These are phyloP conservation scores for Empis livida DNA, from an alignment of 2,888 invertebrate species.

Conservation along the genomic window DNA sequence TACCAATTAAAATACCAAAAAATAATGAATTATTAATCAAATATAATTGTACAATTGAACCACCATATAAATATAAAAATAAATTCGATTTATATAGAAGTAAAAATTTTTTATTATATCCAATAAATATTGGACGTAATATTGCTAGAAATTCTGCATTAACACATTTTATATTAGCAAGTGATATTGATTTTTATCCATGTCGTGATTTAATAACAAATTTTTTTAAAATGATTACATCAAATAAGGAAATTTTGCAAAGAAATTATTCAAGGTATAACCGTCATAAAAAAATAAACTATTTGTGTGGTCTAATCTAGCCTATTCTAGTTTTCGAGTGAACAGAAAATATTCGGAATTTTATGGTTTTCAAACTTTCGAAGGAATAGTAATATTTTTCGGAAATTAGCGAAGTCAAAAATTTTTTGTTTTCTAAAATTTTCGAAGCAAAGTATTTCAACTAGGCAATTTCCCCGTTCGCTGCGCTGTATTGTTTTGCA, in stretches of 20 bases:
- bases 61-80: constrained; percentile 18
- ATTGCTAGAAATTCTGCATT: constrained; percentile 65
- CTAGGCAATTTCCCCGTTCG: too few relatives aligned
- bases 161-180: constrained; percentile 68
- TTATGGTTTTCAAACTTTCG: too few relatives aligned
- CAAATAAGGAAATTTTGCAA: constrained; percentile 43
- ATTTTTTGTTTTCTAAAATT: too few relatives aligned
- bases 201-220: constrained; percentile 61
- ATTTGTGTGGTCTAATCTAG: too few relatives aligned
- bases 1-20: constrained; percentile 37
- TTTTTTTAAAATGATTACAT: constrained; percentile 68
- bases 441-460: too few relatives aligned
- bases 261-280: constrained; percentile 5
- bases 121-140: constrained; percentile 78
- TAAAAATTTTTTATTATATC: constrained; percentile 63
- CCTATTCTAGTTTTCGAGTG: too few relatives aligned
- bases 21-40: too few relatives aligned
- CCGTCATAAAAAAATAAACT: background rate
- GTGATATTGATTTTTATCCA: constrained; percentile 80
- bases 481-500: too few relatives aligned
- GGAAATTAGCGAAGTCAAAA: too few relatives aligned
- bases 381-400: too few relatives aligned
- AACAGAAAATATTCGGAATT: too few relatives aligned
- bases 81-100: constrained; percentile 52
- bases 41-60: constrained; percentile 12